phyloP scores from a whole-genome alignment of 1,140 invertebrate species.

The Maconellicoccus hirsutus region DNA sequence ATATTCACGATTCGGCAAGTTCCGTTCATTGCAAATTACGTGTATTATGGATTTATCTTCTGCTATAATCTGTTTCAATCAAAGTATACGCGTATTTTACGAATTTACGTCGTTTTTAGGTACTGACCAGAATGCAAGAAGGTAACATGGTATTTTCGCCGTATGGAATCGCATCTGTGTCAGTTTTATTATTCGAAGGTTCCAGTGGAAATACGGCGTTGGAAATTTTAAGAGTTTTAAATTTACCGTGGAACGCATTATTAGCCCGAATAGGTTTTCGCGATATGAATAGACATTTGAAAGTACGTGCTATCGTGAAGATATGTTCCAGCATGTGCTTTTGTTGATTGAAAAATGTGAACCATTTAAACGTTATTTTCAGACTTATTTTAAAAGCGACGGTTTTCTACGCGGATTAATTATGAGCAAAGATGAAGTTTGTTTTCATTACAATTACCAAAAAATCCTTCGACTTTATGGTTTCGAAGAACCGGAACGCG shows the following conservation, averaged over 20 bases:
- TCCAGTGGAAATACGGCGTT: constrained; percentile 50
- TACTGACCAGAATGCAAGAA: constrained; percentile 36
- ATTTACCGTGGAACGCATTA: constrained; percentile 53
- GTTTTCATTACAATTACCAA: constrained; percentile 53
- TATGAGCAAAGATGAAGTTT: constrained; percentile 60
- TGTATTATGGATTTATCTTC: too few relatives aligned
- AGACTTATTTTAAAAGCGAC: constrained; percentile 69
- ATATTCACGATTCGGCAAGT: too few relatives aligned
- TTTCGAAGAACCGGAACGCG: constrained; percentile 43
- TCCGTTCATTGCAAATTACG: too few relatives aligned
- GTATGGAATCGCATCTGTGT: constrained; percentile 59
- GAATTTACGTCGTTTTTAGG: constrained; percentile 32
- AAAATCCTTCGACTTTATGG: constrained; percentile 61
- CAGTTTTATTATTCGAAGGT: constrained; percentile 64
- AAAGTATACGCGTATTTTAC: too few relatives aligned
- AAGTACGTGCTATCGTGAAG: constrained; percentile 41
- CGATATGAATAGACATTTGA: constrained; percentile 60
- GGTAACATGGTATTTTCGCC: constrained; percentile 77
- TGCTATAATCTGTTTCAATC: too few relatives aligned
- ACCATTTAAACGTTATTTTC: constrained; percentile 33
- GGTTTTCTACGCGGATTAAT: constrained; percentile 65
- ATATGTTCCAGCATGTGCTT: constrained; percentile 1
- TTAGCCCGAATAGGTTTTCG: constrained; percentile 59
- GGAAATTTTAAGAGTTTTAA: constrained; percentile 52
- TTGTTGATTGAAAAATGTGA: constrained; percentile 23